phyloP scores from a whole-genome alignment of 2,797 vertebrate species.

The Steatocranus sp. region DNA sequence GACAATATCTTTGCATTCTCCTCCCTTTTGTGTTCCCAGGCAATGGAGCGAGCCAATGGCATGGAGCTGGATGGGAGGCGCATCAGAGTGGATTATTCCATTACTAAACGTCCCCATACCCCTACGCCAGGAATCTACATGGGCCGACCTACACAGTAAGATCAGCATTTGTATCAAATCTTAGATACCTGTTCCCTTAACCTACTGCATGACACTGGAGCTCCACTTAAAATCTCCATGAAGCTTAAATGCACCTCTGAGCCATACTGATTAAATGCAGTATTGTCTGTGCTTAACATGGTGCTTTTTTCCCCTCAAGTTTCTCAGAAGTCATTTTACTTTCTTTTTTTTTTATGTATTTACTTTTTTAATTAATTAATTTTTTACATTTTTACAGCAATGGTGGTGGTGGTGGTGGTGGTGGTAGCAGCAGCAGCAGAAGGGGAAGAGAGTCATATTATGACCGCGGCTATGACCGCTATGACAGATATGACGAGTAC shows the following conservation, averaged over 20 bases:
- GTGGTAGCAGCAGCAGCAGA: slow-evolving; percentile 21
- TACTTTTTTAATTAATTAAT: neutral
- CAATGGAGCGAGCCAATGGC: slow-evolving; percentile 91
- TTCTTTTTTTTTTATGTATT: neutral
- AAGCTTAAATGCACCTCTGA: neutral
- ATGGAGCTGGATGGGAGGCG: slow-evolving; percentile 92
- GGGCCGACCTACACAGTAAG: slow-evolving; percentile 92
- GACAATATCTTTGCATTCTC: slow-evolving; percentile 6
- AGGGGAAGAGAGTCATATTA: slow-evolving; percentile 84
- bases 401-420: neutral
- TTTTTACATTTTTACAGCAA: slow-evolving; percentile 33
- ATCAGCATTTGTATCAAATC: neutral
- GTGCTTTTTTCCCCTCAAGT: neutral
- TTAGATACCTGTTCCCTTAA: neutral
- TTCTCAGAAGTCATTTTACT: neutral
- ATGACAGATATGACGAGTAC: slow-evolving; percentile 89
- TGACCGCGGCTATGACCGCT: slow-evolving; percentile 73
- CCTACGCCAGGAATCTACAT: slow-evolving; percentile 95
- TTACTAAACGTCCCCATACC: slow-evolving; percentile 91
- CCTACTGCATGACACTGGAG: neutral
- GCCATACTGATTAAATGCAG: neutral
- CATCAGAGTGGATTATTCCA: slow-evolving; percentile 91
- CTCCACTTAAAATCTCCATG: neutral
- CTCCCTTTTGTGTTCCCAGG: slow-evolving; percentile 63
- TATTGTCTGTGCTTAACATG: neutral